These are phyloP conservation scores for Myripristis murdjan DNA, from an alignment of 2,797 vertebrate genomes.

Conservation along the genomic window DNA sequence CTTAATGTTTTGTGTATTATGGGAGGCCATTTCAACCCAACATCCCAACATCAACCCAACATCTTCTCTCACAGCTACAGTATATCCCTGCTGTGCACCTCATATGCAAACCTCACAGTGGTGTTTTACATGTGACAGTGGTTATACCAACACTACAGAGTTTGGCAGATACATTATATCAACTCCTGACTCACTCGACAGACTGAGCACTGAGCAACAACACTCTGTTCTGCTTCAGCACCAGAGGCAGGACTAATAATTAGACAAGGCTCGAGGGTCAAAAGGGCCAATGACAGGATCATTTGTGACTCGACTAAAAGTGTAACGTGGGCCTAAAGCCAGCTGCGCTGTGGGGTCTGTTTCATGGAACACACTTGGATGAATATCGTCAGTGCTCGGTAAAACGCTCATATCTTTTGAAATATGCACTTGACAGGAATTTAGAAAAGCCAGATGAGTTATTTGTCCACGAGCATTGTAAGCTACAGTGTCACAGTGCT, in stretches of 20 bases:
- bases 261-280: constrained; percentile 29
- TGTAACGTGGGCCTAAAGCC: constrained; percentile 40
- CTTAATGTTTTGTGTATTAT: too few species aligned
- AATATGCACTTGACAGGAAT: constrained; percentile 9
- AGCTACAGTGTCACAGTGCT: too few species aligned
- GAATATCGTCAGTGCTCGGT: constrained; percentile 4
- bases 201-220: constrained; percentile 16
- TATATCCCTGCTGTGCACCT: too few species aligned
- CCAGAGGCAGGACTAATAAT: constrained; percentile 47
- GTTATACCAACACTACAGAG: neutral
- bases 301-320: constrained; percentile 60
- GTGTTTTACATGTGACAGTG: too few species aligned
- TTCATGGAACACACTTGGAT: constrained; percentile 19
- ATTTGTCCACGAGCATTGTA: too few species aligned
- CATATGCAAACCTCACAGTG: too few species aligned
- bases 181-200: constrained; percentile 23
- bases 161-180: constrained; percentile 20
- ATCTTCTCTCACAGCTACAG: too few species aligned
- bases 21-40: too few species aligned
- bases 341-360: neutral
- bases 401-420: constrained; percentile 2
- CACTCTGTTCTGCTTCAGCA: constrained; percentile 20
- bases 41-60: too few species aligned
- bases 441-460: too few species aligned
- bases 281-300: constrained; percentile 49